These are phyloP conservation scores for Larimichthys crocea DNA, from an alignment of 2,113 vertebrate genomes.

Conservation along the genomic window DNA sequence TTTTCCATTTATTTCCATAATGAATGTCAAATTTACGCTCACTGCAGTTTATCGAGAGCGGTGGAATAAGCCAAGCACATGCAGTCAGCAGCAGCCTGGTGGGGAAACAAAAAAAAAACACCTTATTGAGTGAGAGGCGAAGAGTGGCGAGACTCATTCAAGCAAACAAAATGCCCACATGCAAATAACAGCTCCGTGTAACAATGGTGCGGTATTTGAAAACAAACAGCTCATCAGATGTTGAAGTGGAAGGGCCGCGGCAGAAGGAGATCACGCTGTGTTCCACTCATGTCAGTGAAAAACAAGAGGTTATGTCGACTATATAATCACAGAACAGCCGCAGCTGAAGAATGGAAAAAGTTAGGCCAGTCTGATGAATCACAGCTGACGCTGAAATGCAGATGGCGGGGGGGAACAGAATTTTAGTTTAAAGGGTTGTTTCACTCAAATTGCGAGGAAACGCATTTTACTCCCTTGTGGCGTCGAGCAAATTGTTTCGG, in stretches of 20 bases:
- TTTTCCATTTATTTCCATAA: conserved; percentile 15
- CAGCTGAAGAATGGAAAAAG: neutral
- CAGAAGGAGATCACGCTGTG: conserved; percentile 31
- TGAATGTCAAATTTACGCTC: neutral
- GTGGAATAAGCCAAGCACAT: conserved; percentile 23
- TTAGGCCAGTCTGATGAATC: neutral
- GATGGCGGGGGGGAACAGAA: neutral
- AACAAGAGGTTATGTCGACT: conserved; percentile 21
- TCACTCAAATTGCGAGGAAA: neutral
- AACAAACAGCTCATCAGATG: conserved; percentile 39
- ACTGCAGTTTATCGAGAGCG: neutral
- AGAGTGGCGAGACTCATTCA: conserved; percentile 32
- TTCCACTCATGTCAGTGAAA: neutral
- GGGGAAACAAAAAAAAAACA: conserved; percentile 14
- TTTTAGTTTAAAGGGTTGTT: neutral
- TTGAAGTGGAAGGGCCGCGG: conserved; percentile 13
- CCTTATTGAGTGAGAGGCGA: conserved; percentile 16
- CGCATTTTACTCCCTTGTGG: neutral
- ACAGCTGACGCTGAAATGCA: neutral
- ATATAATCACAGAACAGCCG: neutral
- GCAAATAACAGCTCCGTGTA: conserved; percentile 33
- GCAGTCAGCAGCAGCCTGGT: conserved; percentile 23
- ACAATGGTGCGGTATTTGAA: conserved; percentile 3
- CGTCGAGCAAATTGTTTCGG: neutral
- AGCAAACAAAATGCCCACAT: conserved; percentile 34